Evolutionary conservation across 2,888 invertebrate species (phyloP).

Genomic region (Nemapogon koenigi): DNA sequence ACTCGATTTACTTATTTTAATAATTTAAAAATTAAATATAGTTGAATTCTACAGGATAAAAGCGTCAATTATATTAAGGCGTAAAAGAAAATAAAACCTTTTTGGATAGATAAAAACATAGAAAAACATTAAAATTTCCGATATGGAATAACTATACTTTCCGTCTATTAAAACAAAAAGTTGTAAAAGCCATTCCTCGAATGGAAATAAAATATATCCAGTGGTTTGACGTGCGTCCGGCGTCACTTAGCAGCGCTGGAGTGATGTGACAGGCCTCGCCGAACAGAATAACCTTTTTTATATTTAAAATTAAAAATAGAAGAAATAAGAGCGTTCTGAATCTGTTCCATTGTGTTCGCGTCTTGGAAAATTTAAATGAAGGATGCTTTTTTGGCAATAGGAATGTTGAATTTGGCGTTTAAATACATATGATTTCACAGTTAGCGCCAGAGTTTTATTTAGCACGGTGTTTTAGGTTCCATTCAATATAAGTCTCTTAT

Average conservation of each 20-base stretch:
- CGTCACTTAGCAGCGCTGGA: slow-evolving; percentile 64
- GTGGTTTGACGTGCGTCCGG: slow-evolving; percentile 61
- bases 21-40: no score
- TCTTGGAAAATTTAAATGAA: slow-evolving; percentile 63
- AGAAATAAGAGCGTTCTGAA: slow-evolving; percentile 42
- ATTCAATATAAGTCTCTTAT: no score
- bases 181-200: slow-evolving; percentile 47
- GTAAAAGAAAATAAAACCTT: no score
- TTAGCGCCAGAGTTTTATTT: no score
- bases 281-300: slow-evolving; percentile 56
- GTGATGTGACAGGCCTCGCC: slow-evolving; percentile 63
- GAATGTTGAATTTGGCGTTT: slow-evolving; percentile 59
- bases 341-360: slow-evolving; percentile 64
- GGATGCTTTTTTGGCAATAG: slow-evolving; percentile 49
- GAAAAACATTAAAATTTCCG: background rate
- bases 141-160: background rate
- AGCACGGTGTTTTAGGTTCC: slow-evolving; percentile 66
- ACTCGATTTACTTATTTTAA: no score
- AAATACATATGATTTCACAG: slow-evolving; percentile 62
- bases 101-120: background rate
- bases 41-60: no score
- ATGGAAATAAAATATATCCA: slow-evolving; percentile 59
- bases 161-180: slow-evolving; percentile 37
- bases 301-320: slow-evolving; percentile 53
- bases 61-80: no score